Base-by-base conservation (phyloP, 2,888 invertebrate genomes). In the Agonum fuliginosum region DNA sequence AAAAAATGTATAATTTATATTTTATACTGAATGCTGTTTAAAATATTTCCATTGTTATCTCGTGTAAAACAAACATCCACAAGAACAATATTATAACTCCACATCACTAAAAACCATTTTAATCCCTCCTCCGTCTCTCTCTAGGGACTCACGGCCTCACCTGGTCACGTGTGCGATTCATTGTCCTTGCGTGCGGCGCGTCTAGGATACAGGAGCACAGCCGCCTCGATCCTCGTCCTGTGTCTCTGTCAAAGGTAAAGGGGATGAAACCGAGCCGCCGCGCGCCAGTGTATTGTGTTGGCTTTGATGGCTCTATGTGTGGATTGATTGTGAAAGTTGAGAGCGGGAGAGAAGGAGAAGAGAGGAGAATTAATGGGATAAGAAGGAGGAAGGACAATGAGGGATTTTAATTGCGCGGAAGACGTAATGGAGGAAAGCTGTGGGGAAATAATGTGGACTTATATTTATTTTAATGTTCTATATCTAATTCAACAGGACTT, bases 81-180 rank as follows among this genome's bases (percentile, higher is more conserved):
- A n/a, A n/a, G n/a, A n/a, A n/a, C n/a, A n/a, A n/a, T n/a, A n/a
- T n/a, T n/a, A n/a, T n/a, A n/a, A n/a, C n/a, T n/a, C n/a, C n/a
- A n/a, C n/a, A n/a, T n/a, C n/a, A 10, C 37, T 37, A 37, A 37
- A 37, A 37, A 37, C 48, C 17, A 48, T 20, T 48, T 48, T 48
- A 48, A 48, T 48, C 48, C 20, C 14, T 48, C 17, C 48, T 10
- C 37, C 14, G 48, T 48, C 20, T 17, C 8, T 48, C 48, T 4
- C 48, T 48, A 10, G 20, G 48, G 48, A 48, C 5, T 4, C 17
- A 4, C 10, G 20, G 14, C 14, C 17, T 48, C 48, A 48, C 48
- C 48, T 48, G 48, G 48, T 48, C 48, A 48, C 48, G 48, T 20
- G 48, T 48, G 20, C 48, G 48, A 48, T 48, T 48, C 48, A 48